Percentiles rank a stretch among this genome's conserved stretches.
Conservation (phyloP, 2,888 invertebrate genomes). For the Clepsis dumicolana region DNA sequence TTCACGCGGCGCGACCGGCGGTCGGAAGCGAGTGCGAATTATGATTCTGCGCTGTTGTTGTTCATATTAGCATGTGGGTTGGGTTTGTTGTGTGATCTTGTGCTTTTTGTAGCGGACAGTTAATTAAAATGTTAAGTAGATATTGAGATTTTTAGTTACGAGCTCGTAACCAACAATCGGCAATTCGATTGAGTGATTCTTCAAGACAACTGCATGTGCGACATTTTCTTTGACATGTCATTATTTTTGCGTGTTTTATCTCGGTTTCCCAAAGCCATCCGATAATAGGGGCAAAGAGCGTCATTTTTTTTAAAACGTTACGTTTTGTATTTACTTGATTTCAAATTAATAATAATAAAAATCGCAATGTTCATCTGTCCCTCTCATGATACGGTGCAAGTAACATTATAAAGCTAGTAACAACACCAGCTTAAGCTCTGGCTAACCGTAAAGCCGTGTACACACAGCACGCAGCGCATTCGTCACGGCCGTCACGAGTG, state of each 20-base stretch:
- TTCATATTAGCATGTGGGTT: conserved; percentile 13
- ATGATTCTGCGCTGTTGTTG: conserved; percentile 32
- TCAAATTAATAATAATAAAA: no score
- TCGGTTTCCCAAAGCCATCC: background rate
- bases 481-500: conserved; percentile 28
- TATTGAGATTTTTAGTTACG: background rate
- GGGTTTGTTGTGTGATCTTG: conserved; percentile 3
- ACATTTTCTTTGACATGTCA: no score
- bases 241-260: background rate
- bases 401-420: background rate
- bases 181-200: no score
- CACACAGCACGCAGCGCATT: conserved; percentile 19
- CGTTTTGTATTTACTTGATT: no score
- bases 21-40: conserved; percentile 47
- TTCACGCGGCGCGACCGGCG: conserved; percentile 54
- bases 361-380: no score
- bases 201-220: no score
- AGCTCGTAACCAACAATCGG: background rate
- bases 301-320: background rate
- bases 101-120: background rate
- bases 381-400: background rate
- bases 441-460: conserved; percentile 10
- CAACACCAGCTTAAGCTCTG: background rate
- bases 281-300: background rate
- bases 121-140: background rate